Conservation (phyloP, 2,113 vertebrate species). For the Oenanthe oenanthe region DNA sequence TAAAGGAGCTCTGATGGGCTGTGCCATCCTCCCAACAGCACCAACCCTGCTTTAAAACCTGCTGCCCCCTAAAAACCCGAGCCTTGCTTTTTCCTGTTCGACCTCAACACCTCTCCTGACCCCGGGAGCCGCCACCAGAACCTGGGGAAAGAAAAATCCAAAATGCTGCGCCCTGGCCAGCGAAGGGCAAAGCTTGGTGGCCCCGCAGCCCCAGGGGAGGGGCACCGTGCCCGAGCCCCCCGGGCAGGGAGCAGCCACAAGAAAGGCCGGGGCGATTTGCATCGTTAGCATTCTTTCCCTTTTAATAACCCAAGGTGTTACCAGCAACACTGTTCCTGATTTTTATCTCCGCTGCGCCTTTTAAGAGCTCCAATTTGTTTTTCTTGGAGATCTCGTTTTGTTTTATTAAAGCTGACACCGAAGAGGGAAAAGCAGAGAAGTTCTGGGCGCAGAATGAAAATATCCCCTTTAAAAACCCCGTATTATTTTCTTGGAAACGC, state of each 20-base stretch:
- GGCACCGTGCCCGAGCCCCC: not conserved
- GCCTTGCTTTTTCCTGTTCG: not conserved
- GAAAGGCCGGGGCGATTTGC: slow-evolving; percentile 43
- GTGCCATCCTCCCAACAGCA: not conserved
- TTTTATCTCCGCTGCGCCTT: slow-evolving; percentile 50
- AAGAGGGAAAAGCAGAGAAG: slow-evolving; percentile 3
- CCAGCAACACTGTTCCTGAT: slow-evolving; percentile 61
- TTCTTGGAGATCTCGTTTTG: slow-evolving; percentile 56
- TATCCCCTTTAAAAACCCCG: not conserved
- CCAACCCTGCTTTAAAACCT: rapidly evolving
- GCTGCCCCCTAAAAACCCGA: not conserved
- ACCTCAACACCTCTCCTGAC: rapidly evolving
- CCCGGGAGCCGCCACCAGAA: not conserved
- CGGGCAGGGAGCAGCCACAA: slow-evolving; percentile 14
- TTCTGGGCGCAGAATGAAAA: slow-evolving; percentile 45
- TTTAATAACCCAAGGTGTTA: slow-evolving; percentile 70
- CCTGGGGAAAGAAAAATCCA: not conserved
- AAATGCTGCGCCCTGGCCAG: not conserved
- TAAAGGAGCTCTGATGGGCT: not conserved
- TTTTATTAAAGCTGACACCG: slow-evolving; percentile 50
- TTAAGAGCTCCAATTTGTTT: slow-evolving; percentile 57
- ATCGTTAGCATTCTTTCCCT: slow-evolving; percentile 62
- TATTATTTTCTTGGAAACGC: slow-evolving; percentile 57
- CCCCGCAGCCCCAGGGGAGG: not conserved
- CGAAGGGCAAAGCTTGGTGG: rapidly evolving